A percentile compares a stretch with the other conserved stretches of the same genome.
phyloP scores from a whole-genome alignment of 2,113 vertebrate species.

The Bos javanicus region DNA sequence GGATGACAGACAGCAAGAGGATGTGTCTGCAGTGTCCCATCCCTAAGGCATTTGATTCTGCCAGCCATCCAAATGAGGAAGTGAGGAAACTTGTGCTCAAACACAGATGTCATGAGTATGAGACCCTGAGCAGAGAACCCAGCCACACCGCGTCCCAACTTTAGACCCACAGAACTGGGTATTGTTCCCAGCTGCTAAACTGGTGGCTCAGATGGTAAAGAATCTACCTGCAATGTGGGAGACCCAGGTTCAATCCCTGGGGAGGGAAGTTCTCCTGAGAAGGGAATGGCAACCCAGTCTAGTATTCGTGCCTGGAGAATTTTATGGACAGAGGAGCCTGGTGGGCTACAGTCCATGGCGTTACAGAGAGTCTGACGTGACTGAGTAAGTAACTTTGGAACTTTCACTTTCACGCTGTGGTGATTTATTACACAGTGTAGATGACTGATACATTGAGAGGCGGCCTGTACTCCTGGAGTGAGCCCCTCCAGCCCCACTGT shows the following conservation, averaged over 20 bases:
- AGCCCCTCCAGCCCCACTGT: not conserved
- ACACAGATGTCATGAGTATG: fast-evolving
- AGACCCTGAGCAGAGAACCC: not conserved
- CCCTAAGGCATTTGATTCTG: not conserved
- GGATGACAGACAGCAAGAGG: not conserved
- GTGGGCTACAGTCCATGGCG: not conserved
- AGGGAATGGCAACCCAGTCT: not conserved
- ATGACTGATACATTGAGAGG: not conserved
- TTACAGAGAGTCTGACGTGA: not conserved
- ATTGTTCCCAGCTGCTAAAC: not conserved
- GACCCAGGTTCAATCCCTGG: not conserved
- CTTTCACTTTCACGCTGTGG: not conserved
- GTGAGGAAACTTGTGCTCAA: not conserved
- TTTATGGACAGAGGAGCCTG: not conserved
- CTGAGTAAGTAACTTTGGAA: not conserved
- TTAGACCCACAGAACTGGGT: not conserved
- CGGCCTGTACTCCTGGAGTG: not conserved
- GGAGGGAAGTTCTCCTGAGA: not conserved
- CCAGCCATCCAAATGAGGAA: not conserved
- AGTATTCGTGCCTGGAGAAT: not conserved
- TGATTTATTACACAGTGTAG: not conserved
- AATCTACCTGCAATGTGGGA: not conserved
- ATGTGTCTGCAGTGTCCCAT: not conserved
- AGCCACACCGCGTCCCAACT: fast-evolving
- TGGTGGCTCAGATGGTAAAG: not conserved